Conservation (phyloP, 1,140 invertebrate genomes). For the Hypsibius dujardini region DNA sequence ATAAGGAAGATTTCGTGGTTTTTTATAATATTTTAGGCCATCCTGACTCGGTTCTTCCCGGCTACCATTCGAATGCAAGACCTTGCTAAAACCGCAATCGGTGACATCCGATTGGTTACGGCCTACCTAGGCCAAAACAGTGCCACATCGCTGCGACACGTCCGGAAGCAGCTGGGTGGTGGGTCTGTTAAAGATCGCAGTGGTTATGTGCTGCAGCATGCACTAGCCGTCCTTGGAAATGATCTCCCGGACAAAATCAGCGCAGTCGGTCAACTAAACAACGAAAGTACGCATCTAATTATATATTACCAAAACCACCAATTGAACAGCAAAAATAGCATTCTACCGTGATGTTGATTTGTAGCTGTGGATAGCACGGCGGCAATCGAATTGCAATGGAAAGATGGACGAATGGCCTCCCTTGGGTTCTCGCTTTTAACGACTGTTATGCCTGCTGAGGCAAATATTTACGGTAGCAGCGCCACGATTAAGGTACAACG, state of each 20-base stretch:
- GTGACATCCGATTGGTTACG: background rate
- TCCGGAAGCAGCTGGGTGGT: too few species aligned
- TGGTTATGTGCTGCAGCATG: constrained; percentile 58
- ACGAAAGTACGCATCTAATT: background rate
- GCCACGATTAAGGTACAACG: background rate
- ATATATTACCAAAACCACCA: background rate
- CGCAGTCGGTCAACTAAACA: background rate
- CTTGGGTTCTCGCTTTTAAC: background rate
- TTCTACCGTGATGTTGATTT: constrained; percentile 6
- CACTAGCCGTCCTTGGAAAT: constrained; percentile 48
- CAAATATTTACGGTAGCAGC: background rate
- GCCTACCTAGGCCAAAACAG: background rate
- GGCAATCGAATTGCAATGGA: constrained; percentile 33
- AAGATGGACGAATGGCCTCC: background rate
- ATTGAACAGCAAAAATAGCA: background rate
- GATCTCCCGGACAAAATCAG: constrained; percentile 42
- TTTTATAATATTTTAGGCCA: background rate
- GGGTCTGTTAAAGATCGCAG: too few species aligned
- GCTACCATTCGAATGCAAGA: background rate
- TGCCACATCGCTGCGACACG: too few species aligned
- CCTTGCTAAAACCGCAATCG: background rate
- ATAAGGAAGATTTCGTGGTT: too few species aligned
- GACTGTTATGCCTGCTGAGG: background rate
- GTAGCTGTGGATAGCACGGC: constrained; percentile 44
- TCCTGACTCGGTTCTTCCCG: background rate